Evolutionary conservation across 2,113 vertebrate genomes (phyloP).

Genomic region (Ramphastos sulfuratus): DNA sequence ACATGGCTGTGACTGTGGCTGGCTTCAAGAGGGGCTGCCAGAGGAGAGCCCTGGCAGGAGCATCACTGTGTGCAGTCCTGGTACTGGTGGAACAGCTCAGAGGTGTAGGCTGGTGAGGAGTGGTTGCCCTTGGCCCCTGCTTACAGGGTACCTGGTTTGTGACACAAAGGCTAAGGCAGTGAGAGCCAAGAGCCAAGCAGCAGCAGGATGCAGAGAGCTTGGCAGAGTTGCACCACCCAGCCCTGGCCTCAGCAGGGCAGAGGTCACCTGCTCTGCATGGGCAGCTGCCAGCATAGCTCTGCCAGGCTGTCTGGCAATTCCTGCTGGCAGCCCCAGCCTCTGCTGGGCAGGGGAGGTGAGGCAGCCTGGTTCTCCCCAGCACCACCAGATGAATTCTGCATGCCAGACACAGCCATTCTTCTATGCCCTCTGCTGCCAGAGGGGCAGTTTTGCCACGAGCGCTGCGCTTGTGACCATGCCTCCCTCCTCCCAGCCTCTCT

Average conservation of each 20-base stretch:
- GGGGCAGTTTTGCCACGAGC: rapidly evolving
- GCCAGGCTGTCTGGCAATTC: not conserved
- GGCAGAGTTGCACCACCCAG: not conserved
- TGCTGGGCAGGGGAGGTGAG: not conserved
- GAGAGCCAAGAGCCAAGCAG: not conserved
- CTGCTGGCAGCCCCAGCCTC: not conserved
- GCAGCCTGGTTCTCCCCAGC: not conserved
- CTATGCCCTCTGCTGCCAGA: rapidly evolving
- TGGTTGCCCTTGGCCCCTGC: not conserved
- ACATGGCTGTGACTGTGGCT: not conserved
- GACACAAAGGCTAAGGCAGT: not conserved
- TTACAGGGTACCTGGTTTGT: not conserved
- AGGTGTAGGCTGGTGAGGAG: not conserved
- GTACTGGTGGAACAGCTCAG: not conserved
- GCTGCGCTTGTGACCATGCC: rapidly evolving
- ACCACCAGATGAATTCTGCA: too few species aligned
- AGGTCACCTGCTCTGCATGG: rapidly evolving
- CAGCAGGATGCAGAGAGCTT: not conserved
- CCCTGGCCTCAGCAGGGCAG: not conserved
- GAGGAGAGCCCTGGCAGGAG: not conserved
- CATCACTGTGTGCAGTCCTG: not conserved
- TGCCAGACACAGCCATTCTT: rapidly evolving
- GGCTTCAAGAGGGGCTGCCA: not conserved
- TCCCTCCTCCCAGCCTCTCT: not conserved
- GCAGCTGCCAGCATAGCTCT: not conserved